phyloP scores from a whole-genome alignment of 2,888 invertebrate species.

The Amiota minor region DNA sequence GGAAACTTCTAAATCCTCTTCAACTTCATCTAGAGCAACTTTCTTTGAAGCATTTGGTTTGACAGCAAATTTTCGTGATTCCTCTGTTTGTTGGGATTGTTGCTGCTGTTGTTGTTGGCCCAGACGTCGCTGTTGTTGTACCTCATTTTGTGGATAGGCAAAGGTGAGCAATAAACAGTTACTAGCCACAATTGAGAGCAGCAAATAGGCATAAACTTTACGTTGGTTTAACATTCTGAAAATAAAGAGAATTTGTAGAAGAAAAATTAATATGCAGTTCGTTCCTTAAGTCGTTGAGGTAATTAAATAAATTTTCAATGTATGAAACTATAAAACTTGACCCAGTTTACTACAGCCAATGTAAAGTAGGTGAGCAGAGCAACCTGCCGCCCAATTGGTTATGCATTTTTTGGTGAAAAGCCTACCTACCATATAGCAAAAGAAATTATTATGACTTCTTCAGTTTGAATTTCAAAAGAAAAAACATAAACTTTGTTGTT shows the following conservation, averaged over 20 bases:
- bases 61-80: conserved; percentile 85
- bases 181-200: conserved; percentile 81
- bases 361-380: no score
- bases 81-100: conserved; percentile 48
- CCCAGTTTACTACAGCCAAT: no score
- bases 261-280: conserved; percentile 38
- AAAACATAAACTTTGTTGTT: no score
- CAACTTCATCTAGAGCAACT: conserved; percentile 86
- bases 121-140: conserved; percentile 39
- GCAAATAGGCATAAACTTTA: conserved; percentile 80
- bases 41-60: conserved; percentile 93
- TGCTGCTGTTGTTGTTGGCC: conserved; percentile 53
- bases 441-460: no score
- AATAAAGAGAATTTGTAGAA: background rate
- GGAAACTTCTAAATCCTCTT: conserved; percentile 83
- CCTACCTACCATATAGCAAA: no score
- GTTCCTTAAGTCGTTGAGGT: conserved; percentile 48
- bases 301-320: background rate
- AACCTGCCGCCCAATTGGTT: no score
- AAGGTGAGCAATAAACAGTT: conserved; percentile 80
- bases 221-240: conserved; percentile 79
- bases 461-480: no score
- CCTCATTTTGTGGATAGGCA: conserved; percentile 78
- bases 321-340: no score
- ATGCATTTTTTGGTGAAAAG: no score